Conservation (phyloP, 2,888 invertebrate species). For the Hirtodrosophila alboralis region DNA sequence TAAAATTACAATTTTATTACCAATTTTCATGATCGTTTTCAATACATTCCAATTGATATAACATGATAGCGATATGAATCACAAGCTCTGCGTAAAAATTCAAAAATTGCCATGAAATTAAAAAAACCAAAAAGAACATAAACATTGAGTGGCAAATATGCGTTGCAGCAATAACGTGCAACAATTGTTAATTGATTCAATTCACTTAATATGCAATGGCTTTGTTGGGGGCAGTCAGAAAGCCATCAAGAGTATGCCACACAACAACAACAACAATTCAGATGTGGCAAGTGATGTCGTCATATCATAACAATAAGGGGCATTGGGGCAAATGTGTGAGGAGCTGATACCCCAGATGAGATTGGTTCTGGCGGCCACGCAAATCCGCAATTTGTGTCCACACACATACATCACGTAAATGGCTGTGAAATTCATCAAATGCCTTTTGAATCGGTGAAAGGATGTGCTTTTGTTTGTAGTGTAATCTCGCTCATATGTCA, state of each 20-base stretch:
- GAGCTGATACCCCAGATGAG: conserved; percentile 19
- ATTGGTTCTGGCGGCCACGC: conserved; percentile 43
- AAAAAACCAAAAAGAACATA: conserved; percentile 1
- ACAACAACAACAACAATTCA: conserved; percentile 22
- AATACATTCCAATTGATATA: too few relatives aligned
- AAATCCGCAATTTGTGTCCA: conserved; percentile 63
- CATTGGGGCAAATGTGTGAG: conserved; percentile 3
- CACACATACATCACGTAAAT: conserved; percentile 69
- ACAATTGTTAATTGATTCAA: conserved; percentile 47
- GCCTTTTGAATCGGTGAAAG: conserved; percentile 23
- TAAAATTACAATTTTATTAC: too few relatives aligned
- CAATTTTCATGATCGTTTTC: too few relatives aligned
- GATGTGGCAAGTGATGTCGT: conserved; percentile 25
- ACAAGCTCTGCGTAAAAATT: too few relatives aligned
- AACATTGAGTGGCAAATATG: not conserved
- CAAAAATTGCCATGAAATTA: too few relatives aligned
- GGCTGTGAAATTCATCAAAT: conserved; percentile 63
- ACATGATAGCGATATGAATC: too few relatives aligned
- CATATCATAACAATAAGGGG: conserved; percentile 20
- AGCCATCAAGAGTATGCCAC: conserved; percentile 40
- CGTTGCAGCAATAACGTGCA: conserved; percentile 40
- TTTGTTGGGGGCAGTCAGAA: conserved; percentile 44
- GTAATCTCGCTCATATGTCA: conserved; percentile 64
- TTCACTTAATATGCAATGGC: conserved; percentile 25
- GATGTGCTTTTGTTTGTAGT: conserved; percentile 18